Evolutionary conservation across 2,888 invertebrate species (phyloP).

Genomic region (Diarsia rubi): DNA sequence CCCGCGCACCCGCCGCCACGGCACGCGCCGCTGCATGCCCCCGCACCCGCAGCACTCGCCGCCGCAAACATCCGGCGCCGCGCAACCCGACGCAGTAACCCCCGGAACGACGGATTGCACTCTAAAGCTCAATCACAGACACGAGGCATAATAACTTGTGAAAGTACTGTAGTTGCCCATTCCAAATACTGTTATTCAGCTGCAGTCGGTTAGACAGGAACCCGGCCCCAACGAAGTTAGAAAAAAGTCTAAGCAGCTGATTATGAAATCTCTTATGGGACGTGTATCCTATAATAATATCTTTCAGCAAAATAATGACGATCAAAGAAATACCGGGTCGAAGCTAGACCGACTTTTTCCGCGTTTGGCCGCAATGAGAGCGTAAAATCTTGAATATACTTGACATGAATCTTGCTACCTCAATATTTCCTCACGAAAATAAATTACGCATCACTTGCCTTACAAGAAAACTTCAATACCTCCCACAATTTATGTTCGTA

Average conservation of each 20-base stretch:
- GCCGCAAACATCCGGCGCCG: no score
- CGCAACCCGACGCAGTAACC: no score
- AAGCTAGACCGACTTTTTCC: neutral
- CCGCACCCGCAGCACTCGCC: no score
- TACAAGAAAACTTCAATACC: conserved; percentile 48
- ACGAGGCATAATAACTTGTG: no score
- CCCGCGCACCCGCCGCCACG: no score
- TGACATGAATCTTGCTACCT: conserved; percentile 34
- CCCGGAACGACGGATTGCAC: no score
- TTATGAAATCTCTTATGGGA: neutral
- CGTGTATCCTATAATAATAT: neutral
- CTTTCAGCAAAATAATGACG: neutral
- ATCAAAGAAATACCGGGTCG: neutral
- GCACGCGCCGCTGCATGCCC: no score
- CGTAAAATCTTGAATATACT: conserved; percentile 42
- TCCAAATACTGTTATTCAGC: neutral
- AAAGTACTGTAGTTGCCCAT: no score
- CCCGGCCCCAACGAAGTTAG: neutral
- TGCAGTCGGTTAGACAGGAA: neutral
- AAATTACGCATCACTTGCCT: conserved; percentile 47
- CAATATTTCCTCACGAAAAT: conserved; percentile 53
- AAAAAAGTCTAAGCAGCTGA: neutral
- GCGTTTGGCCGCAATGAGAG: neutral
- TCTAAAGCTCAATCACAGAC: no score
- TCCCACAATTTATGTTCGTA: conserved; percentile 49